These are phyloP conservation scores for Agriopis aurantiaria DNA, from an alignment of 2,888 invertebrate genomes.

Conservation along the genomic window DNA sequence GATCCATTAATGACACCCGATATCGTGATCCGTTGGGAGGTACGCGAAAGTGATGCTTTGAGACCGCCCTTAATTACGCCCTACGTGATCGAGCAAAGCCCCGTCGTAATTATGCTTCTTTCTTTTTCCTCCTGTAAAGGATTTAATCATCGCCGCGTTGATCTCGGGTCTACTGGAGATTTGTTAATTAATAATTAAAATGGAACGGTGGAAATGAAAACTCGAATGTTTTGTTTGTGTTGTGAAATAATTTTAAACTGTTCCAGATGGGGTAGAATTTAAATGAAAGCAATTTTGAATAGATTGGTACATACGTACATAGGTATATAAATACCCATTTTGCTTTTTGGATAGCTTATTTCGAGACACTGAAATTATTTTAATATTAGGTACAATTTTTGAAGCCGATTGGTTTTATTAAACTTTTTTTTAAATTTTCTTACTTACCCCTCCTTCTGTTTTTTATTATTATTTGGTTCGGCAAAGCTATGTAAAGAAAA, in stretches of 20 bases:
- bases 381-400: too few relatives aligned
- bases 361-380: too few relatives aligned
- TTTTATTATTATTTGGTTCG: too few relatives aligned
- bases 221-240: slow-evolving; percentile 3
- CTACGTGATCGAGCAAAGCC: slow-evolving; percentile 46
- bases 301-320: not conserved
- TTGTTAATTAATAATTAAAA: slow-evolving; percentile 23
- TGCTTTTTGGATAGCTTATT: not conserved
- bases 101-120: slow-evolving; percentile 43
- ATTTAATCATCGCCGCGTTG: slow-evolving; percentile 41
- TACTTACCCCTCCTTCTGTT: not conserved
- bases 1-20: not conserved
- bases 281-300: slow-evolving; percentile 1
- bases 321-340: not conserved
- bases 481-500: too few relatives aligned
- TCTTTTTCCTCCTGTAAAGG: slow-evolving; percentile 39
- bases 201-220: slow-evolving; percentile 11
- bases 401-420: too few relatives aligned
- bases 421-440: not conserved
- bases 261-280: slow-evolving; percentile 2
- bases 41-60: slow-evolving; percentile 35
- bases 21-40: not conserved
- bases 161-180: slow-evolving; percentile 12
- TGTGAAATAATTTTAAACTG: not conserved
- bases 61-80: slow-evolving; percentile 42